phyloP scores from a whole-genome alignment of 1,140 invertebrate genomes.

The Sesamia nonagrioides region DNA sequence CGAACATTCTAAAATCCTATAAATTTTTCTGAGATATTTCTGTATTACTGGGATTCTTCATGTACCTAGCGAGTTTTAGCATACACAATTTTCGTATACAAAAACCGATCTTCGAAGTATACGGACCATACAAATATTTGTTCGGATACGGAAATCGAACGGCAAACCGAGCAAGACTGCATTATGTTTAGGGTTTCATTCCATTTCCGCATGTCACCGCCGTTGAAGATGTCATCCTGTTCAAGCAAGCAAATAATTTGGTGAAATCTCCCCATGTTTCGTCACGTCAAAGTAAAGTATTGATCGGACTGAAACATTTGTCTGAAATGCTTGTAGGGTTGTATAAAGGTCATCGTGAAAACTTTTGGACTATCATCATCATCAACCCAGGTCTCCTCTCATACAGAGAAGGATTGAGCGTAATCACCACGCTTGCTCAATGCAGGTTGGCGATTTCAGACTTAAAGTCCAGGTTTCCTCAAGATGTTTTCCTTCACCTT shows the following conservation, averaged over 20 bases:
- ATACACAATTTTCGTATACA: slow-evolving; percentile 11
- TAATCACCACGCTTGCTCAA: too few relatives aligned
- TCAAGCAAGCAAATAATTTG: neutral
- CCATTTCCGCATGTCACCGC: slow-evolving; percentile 7
- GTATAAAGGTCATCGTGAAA: too few relatives aligned
- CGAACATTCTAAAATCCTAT: too few relatives aligned
- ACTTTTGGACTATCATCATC: too few relatives aligned
- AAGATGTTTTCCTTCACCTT: too few relatives aligned
- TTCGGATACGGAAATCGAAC: slow-evolving; percentile 26
- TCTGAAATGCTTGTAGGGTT: too few relatives aligned
- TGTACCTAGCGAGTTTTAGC: neutral
- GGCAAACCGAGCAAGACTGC: slow-evolving; percentile 8
- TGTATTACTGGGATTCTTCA: neutral
- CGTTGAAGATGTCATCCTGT: neutral
- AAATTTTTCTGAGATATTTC: neutral
- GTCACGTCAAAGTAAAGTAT: too few relatives aligned
- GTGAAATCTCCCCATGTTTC: neutral
- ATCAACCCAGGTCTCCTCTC: too few relatives aligned
- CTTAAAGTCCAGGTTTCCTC: too few relatives aligned
- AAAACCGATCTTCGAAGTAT: slow-evolving; percentile 17
- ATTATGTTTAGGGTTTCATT: neutral
- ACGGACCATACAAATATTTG: slow-evolving; percentile 5
- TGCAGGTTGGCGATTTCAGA: too few relatives aligned
- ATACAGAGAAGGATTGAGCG: too few relatives aligned
- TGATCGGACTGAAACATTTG: too few relatives aligned